These are phyloP conservation scores for Halcyon badia DNA, from an alignment of 2,797 vertebrate species.

Conservation along the genomic window DNA sequence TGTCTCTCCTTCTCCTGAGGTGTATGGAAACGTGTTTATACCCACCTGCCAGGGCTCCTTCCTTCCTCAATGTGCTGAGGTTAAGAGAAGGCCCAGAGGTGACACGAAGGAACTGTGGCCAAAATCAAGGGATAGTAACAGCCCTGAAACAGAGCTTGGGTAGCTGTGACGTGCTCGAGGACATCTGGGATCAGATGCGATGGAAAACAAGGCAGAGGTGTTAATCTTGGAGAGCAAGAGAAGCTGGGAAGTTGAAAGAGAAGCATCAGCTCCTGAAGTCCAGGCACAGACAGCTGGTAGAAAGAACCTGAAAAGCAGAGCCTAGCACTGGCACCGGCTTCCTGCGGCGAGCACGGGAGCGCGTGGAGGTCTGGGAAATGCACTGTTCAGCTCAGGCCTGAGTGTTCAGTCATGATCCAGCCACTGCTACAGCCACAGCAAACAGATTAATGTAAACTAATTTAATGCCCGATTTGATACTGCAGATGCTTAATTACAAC, in stretches of 20 bases:
- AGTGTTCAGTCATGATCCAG: background rate
- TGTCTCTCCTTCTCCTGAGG: conserved; percentile 88
- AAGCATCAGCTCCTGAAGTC: background rate
- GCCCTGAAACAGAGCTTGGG: background rate
- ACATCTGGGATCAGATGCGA: accelerated
- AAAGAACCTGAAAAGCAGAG: background rate
- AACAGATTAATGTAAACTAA: background rate
- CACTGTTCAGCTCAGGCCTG: background rate
- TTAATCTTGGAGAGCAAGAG: background rate
- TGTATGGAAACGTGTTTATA: background rate
- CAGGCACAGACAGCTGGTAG: background rate
- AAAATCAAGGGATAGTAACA: background rate
- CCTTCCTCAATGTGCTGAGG: background rate
- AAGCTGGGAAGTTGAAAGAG: background rate
- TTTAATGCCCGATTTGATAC: background rate
- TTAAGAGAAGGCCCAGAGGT: background rate
- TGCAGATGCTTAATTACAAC: background rate
- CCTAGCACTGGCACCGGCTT: background rate
- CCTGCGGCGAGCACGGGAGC: background rate
- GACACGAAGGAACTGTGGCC: background rate
- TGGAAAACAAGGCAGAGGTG: background rate
- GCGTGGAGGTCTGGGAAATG: conserved; percentile 16
- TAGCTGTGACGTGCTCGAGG: accelerated
- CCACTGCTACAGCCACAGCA: background rate
- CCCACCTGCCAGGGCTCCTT: background rate